Evolutionary conservation across 2,888 invertebrate species (phyloP), one percentile per base, ranked within the genome.

Genomic region (Luperina testacea): DNA sequence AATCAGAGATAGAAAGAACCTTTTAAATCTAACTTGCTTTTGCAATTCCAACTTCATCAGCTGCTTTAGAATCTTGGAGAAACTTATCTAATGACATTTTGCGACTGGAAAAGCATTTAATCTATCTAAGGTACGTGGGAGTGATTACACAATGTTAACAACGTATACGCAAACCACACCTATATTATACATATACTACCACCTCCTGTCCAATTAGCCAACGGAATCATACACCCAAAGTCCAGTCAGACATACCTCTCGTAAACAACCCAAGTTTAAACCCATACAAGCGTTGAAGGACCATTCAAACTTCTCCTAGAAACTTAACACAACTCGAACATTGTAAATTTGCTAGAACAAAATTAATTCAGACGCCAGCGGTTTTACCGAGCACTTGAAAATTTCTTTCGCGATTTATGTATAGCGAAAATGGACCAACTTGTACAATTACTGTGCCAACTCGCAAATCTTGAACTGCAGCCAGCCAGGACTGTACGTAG

Each of bases 341-440:
- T 90, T 92, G 93, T 94, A 95, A 95, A 95, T 95, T 95, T 92
- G 90, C 93, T 91, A 91, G 91, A 89, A 89, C 90, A 90, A 93
- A 95, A 96, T 96, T 95, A 95, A 95, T 95, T 94, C 91, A 87
- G 90, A 89, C 91, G 87, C 84, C 88, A 82, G 91, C 88, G 91
- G 91, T 92, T 92, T 89, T 80, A 81, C 82, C 84, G 81, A 90
- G 88, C 90, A 91, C 91, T 92, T 91, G 90, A 87, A 91, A 92
- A 92, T 94, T 94, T 93, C 92, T 93, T 92, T 91, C 32, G 70
- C 90, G 87, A 93, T 94, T 93, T 93, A 93, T 92, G 91, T 90
- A 78, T 84, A 80, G 85, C 81, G 78, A 90, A 81, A 88, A 88
- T 88, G 88, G 82, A 84, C 87, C 85, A 91, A 92, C 88, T 92